Base-by-base conservation (phyloP, 2,888 invertebrate genomes). In the Drosophila borealis region DNA sequence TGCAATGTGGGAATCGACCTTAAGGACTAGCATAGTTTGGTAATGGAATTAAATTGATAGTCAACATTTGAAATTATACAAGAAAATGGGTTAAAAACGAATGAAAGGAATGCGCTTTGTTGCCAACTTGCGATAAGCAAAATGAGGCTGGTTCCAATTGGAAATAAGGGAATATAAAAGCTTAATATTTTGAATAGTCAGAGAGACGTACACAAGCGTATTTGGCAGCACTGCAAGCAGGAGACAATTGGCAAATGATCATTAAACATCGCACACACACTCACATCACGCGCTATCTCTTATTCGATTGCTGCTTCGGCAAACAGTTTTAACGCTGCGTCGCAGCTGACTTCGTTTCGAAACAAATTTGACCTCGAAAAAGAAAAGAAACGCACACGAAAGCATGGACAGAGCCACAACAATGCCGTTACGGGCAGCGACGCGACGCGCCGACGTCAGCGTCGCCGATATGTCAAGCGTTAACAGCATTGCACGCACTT, bases 321-420 rank as follows among this genome's bases (percentile, higher is more conserved):
- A 21, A 33, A 42, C 33, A 42, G 29, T 41, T 50, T 19, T 19
- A 2, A 9, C 21, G 21, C 21, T 36, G 39, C 62, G 54, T 33
- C 42, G 37, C 57, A 14, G 49, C 19, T 33, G 50, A 56, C 45
- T 55, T 56, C 50, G 41, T 64, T 67, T 64, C 41, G 65, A 56
- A 56, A 64, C 39, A 46, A 45, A 45, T 67, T 50, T 46, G 57
- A 64, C 65, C 65, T 68, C 67, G 65, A 64, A 65, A 48, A 39
- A 13, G 14, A 56, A 25, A 37, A 55, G 45, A 45, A 17, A 17
- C 37, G n/a, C n/a, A 44, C 17, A 17, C 17, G 17, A 13, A 3
- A 37, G 25, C 14, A 34, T n/a, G 34, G n/a, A 14, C 21, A 37
- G 53, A 59, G 14, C 39, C 36, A 56, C 44, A 51, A 48, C 56